phyloP scores from a whole-genome alignment of 2,888 invertebrate genomes.

The Nephrocerus scutellatus region DNA sequence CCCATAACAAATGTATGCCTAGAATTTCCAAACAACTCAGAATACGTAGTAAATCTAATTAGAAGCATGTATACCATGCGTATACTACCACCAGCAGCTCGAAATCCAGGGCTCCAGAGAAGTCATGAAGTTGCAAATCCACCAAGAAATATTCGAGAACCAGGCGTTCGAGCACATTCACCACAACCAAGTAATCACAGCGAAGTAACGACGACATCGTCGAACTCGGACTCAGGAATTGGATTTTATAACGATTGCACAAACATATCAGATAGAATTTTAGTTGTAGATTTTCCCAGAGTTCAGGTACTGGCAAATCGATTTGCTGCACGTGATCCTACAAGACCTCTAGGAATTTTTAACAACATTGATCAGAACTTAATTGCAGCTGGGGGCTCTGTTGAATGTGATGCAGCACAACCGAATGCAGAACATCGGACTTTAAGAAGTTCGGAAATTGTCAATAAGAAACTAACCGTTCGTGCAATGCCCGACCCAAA shows the following conservation, averaged over 20 bases:
- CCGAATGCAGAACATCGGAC: too few species aligned
- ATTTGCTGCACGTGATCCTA: slow-evolving; percentile 4
- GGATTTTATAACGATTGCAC: slow-evolving; percentile 86
- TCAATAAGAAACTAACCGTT: slow-evolving; percentile 52
- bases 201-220: slow-evolving; percentile 74
- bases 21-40: slow-evolving; percentile 84
- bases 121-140: too few species aligned
- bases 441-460: slow-evolving; percentile 19
- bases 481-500: slow-evolving; percentile 61
- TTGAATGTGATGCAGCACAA: slow-evolving; percentile 10
- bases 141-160: slow-evolving; percentile 14
- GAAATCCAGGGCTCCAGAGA: too few species aligned
- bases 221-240: slow-evolving; percentile 92
- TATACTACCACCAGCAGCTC: slow-evolving; percentile 40
- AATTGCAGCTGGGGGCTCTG: slow-evolving; percentile 6
- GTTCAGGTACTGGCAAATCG: slow-evolving; percentile 17
- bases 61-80: slow-evolving; percentile 66
- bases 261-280: slow-evolving; percentile 72
- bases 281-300: slow-evolving; percentile 67
- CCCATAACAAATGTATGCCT: slow-evolving; percentile 71
- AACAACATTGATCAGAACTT: slow-evolving; percentile 28
- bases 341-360: slow-evolving; percentile 39
- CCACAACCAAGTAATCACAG: slow-evolving; percentile 80
- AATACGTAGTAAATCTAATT: slow-evolving; percentile 65
- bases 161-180: slow-evolving; percentile 56